Evolutionary conservation across 2,888 invertebrate species (phyloP).

Genomic region (Epistrophe grossulariae): DNA sequence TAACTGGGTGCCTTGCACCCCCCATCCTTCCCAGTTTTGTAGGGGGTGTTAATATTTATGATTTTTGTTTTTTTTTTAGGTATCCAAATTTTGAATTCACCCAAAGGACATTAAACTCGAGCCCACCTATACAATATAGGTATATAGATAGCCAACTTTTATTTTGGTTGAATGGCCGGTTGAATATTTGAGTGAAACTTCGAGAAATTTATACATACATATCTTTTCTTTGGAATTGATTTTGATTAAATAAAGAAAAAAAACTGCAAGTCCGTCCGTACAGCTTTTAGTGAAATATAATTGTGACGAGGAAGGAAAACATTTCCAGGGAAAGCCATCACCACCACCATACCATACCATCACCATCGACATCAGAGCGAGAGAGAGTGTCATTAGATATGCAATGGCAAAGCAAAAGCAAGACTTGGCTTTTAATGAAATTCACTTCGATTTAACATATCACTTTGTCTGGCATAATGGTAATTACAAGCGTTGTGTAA

Average conservation of each 20-base stretch:
- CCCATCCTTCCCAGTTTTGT: neutral
- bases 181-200: conserved; percentile 45
- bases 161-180: conserved; percentile 70
- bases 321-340: conserved; percentile 53
- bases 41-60: conserved; percentile 11
- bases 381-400: conserved; percentile 49
- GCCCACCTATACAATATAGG: conserved; percentile 15
- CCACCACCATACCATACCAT: neutral
- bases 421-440: conserved; percentile 60
- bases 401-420: conserved; percentile 26
- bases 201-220: conserved; percentile 49
- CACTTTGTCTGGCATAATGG: conserved; percentile 48
- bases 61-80: conserved; percentile 27
- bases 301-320: conserved; percentile 39
- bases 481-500: conserved; percentile 49
- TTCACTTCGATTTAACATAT: conserved; percentile 58
- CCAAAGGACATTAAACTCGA: conserved; percentile 73
- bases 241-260: conserved; percentile 31
- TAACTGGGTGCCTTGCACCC: conserved; percentile 5
- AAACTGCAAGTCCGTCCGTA: conserved; percentile 40
- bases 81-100: conserved; percentile 47
- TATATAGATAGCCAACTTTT: conserved; percentile 20
- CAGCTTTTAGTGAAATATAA: conserved; percentile 11
- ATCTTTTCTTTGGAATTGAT: conserved; percentile 57
- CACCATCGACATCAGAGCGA: neutral